These are phyloP conservation scores for Xestia rhomboidea DNA, from an alignment of 2,888 invertebrate genomes.

Conservation along the genomic window DNA sequence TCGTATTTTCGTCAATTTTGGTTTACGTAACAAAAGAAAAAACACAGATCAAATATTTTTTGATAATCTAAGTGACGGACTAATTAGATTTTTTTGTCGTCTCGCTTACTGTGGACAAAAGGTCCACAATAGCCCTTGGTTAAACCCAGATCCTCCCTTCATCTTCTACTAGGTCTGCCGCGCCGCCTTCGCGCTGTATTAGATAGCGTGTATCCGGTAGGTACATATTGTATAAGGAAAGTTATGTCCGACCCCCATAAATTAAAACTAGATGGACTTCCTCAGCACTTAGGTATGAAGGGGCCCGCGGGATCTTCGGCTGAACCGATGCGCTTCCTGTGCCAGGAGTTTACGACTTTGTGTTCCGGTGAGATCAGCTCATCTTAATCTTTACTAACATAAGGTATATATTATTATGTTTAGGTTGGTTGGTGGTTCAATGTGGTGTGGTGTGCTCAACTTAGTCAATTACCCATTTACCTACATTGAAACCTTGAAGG, in stretches of 20 bases:
- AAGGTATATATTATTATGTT: neutral
- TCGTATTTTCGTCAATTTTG: too few species aligned
- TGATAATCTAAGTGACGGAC: too few species aligned
- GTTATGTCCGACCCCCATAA: slow-evolving; percentile 13
- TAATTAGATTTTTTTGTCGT: too few species aligned
- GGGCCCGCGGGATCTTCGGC: slow-evolving; percentile 21
- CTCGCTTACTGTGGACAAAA: too few species aligned
- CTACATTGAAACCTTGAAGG: neutral
- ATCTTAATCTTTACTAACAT: neutral
- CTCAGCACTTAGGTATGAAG: slow-evolving; percentile 28
- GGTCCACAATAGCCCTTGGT: too few species aligned
- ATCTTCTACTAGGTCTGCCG: neutral
- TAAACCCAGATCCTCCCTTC: neutral
- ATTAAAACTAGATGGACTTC: slow-evolving; percentile 43
- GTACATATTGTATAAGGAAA: slow-evolving; percentile 28
- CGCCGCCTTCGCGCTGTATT: neutral
- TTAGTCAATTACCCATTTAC: neutral
- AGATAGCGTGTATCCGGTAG: neutral
- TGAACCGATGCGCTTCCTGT: slow-evolving; percentile 26
- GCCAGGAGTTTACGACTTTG: slow-evolving; percentile 17
- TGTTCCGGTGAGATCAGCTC: neutral
- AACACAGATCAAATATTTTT: too few species aligned
- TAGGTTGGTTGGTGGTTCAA: neutral
- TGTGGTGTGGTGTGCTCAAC: neutral
- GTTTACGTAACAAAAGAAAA: too few species aligned